phyloP scores from a whole-genome alignment of 2,888 invertebrate genomes.

The Cosmorhoe ocellata region DNA sequence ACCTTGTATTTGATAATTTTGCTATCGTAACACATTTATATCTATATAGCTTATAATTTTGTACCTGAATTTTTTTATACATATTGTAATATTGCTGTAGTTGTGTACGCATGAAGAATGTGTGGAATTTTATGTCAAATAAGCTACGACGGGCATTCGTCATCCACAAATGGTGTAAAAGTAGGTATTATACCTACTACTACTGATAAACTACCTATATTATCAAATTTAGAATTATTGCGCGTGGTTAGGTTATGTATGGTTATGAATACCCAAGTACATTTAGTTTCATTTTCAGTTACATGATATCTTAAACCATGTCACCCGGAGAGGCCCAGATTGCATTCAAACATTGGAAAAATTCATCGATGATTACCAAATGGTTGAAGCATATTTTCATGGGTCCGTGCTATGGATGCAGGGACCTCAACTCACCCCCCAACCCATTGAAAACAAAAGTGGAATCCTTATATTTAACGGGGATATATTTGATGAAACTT shows the following conservation, averaged over 20 bases:
- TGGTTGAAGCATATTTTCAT: conserved; percentile 47
- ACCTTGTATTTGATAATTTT: too few relatives aligned
- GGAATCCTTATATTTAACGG: conserved; percentile 93
- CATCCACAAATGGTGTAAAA: background rate
- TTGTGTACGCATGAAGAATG: background rate
- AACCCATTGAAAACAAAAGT: conserved; percentile 85
- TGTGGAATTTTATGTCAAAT: conserved; percentile 78
- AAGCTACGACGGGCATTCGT: conserved; percentile 32
- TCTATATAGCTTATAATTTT: too few relatives aligned
- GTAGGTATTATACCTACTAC: too few relatives aligned
- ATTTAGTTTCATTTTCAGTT: conserved; percentile 67
- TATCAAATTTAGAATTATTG: too few relatives aligned
- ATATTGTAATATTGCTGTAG: too few relatives aligned
- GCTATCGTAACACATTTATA: too few relatives aligned
- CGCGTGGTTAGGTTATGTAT: too few relatives aligned
- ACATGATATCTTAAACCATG: conserved; percentile 55
- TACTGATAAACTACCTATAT: too few relatives aligned
- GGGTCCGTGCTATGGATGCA: conserved; percentile 93
- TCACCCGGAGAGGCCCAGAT: conserved; percentile 84
- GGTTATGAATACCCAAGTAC: too few relatives aligned
- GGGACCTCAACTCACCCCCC: conserved; percentile 83
- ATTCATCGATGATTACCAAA: background rate
- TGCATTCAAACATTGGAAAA: conserved; percentile 31
- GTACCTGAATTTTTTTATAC: too few relatives aligned
- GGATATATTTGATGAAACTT: conserved; percentile 87